Percentiles rank a stretch among this genome's conserved stretches.
phyloP scores from a whole-genome alignment of 2,888 invertebrate species.

The Mesopsocus fuscifrons region DNA sequence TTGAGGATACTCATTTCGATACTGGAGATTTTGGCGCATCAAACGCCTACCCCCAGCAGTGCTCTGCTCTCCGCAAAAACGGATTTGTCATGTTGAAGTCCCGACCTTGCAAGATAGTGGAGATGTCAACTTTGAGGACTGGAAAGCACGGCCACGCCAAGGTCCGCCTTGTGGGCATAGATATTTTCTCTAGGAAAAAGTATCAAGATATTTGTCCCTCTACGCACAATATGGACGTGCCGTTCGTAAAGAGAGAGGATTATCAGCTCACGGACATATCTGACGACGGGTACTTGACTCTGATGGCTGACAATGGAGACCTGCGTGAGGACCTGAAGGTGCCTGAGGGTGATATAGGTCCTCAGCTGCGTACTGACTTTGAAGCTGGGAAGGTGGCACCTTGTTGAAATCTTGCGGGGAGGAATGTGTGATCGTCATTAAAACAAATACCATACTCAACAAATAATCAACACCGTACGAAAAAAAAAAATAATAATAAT shows the following conservation, averaged over 20 bases:
- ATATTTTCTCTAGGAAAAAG: conserved; percentile 77
- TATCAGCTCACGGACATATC: conserved; percentile 88
- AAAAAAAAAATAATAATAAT: too few relatives aligned
- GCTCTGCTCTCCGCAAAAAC: conserved; percentile 97
- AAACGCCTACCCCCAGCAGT: conserved; percentile 93
- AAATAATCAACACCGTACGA: conserved; percentile 70
- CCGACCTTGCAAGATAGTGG: conserved; percentile 98
- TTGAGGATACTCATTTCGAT: conserved; percentile 84
- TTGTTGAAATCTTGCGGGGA: conserved; percentile 85
- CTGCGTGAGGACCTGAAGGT: conserved; percentile 90
- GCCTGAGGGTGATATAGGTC: conserved; percentile 84
- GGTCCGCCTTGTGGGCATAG: conserved; percentile 88
- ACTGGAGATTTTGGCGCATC: conserved; percentile 92
- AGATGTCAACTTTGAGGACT: conserved; percentile 99
- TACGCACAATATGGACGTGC: conserved; percentile 99
- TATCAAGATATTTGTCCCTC: conserved; percentile 99
- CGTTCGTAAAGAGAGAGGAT: conserved; percentile 95
- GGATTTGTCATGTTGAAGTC: conserved; percentile 95
- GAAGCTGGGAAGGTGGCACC: conserved; percentile 84
- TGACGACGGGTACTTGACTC: conserved; percentile 80
- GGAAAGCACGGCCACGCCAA: conserved; percentile 99
- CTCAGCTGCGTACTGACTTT: conserved; percentile 67
- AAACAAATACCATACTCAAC: conserved; percentile 88
- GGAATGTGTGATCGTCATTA: conserved; percentile 85
- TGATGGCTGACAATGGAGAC: conserved; percentile 93